Evolutionary conservation across 2,888 invertebrate genomes (phyloP).

Genomic region (Thymelicus sylvestris): DNA sequence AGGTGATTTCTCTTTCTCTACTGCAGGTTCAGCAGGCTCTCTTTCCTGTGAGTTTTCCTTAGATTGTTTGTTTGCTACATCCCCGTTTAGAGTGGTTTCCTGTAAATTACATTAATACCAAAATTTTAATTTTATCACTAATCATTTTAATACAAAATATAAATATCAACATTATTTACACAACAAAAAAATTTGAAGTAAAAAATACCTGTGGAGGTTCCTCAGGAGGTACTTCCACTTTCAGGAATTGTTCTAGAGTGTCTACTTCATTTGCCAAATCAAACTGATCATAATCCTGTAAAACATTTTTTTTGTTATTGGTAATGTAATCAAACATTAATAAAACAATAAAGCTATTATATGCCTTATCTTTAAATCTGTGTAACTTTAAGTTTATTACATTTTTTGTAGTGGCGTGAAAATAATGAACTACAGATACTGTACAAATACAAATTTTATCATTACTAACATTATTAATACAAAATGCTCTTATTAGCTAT

Average conservation of each 20-base stretch:
- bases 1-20: constrained; percentile 53
- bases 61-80: constrained; percentile 59
- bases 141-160: too few relatives aligned
- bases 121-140: too few relatives aligned
- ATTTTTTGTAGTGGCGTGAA: too few relatives aligned
- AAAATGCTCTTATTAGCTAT: too few relatives aligned
- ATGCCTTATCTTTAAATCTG: too few relatives aligned
- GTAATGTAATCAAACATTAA: too few relatives aligned
- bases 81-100: constrained; percentile 69
- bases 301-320: constrained; percentile 40
- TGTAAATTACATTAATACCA: constrained; percentile 37
- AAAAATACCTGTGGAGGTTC: constrained; percentile 53
- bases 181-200: neutral
- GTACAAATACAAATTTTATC: too few relatives aligned
- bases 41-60: constrained; percentile 67
- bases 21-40: constrained; percentile 43
- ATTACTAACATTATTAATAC: too few relatives aligned
- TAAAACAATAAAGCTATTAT: too few relatives aligned
- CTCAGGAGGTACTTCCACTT: constrained; percentile 87
- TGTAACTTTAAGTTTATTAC: too few relatives aligned
- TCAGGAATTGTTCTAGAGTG: constrained; percentile 94
- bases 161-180: too few relatives aligned
- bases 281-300: constrained; percentile 96
- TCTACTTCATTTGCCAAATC: constrained; percentile 96
- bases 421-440: too few relatives aligned